Percentiles rank a stretch among this genome's conserved stretches.
Conservation (phyloP, 2,113 vertebrate genomes). For the Anarrhichthys ocellatus region DNA sequence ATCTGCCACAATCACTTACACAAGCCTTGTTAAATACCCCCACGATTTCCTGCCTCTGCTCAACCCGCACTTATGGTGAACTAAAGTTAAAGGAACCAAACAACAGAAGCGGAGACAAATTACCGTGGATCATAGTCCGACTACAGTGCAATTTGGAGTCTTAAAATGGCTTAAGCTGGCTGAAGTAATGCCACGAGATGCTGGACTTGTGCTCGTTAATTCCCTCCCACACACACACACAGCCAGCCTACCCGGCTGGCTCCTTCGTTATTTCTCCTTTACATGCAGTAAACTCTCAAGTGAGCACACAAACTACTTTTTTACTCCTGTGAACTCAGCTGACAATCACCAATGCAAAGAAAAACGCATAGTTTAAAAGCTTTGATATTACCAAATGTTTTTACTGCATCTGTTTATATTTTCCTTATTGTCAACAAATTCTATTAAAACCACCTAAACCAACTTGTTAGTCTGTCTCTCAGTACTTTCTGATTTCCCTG, state of each 20-base stretch:
- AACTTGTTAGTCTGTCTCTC: too few species aligned
- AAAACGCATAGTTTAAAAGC: background rate
- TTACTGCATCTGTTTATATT: background rate
- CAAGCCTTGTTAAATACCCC: conserved; percentile 79
- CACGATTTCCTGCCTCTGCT: conserved; percentile 69
- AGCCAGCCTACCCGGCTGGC: conserved; percentile 46
- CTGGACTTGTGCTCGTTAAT: conserved; percentile 28
- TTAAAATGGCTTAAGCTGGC: conserved; percentile 66
- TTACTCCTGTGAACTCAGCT: background rate
- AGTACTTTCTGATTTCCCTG: too few species aligned
- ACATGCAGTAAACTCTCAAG: background rate
- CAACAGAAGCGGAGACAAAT: conserved; percentile 61
- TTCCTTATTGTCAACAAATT: background rate
- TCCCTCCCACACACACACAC: too few species aligned
- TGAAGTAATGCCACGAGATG: conserved; percentile 67
- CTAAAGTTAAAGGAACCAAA: conserved; percentile 59
- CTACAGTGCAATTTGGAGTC: conserved; percentile 60
- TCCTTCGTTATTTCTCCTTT: conserved; percentile 21
- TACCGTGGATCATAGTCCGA: conserved; percentile 49
- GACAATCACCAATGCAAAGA: background rate
- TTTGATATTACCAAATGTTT: background rate
- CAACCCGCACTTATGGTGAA: conserved; percentile 56
- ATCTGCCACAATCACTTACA: conserved; percentile 86
- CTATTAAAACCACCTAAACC: too few species aligned
- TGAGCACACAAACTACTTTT: background rate